Evolutionary conservation across 2,797 vertebrate genomes (phyloP).

Genomic region (Scomberomorus guttatus): DNA sequence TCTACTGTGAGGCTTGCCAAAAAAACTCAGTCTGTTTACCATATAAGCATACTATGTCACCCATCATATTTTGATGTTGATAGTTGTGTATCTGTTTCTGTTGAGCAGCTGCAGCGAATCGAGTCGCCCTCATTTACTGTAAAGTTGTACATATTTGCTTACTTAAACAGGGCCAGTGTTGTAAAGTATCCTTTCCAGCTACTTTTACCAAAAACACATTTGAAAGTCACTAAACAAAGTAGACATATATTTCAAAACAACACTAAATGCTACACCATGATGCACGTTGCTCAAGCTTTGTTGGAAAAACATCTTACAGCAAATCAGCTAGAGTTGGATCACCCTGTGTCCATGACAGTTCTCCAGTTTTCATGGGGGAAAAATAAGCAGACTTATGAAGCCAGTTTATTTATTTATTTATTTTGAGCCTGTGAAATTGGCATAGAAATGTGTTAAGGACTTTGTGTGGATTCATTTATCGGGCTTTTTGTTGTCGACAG

Average conservation of each 20-base stretch:
- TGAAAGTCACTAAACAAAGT: background rate
- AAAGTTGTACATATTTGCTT: background rate
- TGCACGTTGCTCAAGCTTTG: background rate
- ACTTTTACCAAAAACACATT: background rate
- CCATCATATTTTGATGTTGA: conserved; percentile 41
- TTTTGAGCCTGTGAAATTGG: conserved; percentile 47
- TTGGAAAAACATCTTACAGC: conserved; percentile 1
- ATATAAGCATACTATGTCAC: conserved; percentile 49
- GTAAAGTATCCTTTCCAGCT: background rate
- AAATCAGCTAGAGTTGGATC: conserved; percentile 21
- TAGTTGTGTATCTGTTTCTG: conserved; percentile 18
- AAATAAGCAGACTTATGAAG: conserved; percentile 37
- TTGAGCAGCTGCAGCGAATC: conserved; percentile 7
- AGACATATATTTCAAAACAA: conserved; percentile 7
- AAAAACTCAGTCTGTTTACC: conserved; percentile 56
- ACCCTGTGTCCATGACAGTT: conserved; percentile 2
- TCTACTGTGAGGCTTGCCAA: conserved; percentile 71
- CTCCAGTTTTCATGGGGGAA: conserved; percentile 23
- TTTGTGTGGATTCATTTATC: conserved; percentile 44
- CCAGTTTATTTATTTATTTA: conserved; percentile 28
- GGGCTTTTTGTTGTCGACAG: conserved; percentile 2
- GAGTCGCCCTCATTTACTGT: background rate
- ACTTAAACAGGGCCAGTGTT: background rate
- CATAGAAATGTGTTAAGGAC: conserved; percentile 42
- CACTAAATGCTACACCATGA: background rate